Evolutionary conservation across 1,140 invertebrate species (phyloP).

Genomic region (Achatina immaculata): DNA sequence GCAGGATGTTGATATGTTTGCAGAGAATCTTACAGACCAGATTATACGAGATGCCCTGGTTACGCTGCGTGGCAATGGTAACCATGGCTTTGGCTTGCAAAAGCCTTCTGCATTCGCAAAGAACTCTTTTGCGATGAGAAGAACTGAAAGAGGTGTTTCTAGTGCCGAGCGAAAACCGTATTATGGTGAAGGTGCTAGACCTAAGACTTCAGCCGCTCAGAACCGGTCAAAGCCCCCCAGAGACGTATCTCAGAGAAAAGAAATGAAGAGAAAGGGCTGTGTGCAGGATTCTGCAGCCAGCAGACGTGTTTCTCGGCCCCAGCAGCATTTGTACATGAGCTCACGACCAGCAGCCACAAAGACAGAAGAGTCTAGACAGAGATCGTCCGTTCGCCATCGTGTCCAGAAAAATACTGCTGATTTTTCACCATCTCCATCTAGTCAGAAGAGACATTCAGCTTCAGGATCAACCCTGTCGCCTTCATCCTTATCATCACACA

Average conservation of each 20-base stretch:
- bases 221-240: not conserved
- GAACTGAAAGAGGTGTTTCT: not conserved
- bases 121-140: too few species aligned
- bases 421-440: not conserved
- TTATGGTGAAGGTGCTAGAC: not conserved
- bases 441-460: not conserved
- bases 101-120: not conserved
- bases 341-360: not conserved
- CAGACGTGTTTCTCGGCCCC: too few species aligned
- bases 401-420: not conserved
- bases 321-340: not conserved
- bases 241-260: not conserved
- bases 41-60: slow-evolving; percentile 44
- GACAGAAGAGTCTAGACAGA: not conserved
- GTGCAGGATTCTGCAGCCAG: too few species aligned
- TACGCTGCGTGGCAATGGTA: not conserved
- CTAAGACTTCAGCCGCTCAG: not conserved
- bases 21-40: slow-evolving; percentile 49
- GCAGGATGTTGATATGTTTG: slow-evolving; percentile 48
- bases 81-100: not conserved
- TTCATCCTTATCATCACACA: not conserved
- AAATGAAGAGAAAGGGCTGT: not conserved
- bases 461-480: not conserved
- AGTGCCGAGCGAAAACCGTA: not conserved
- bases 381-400: not conserved